These are phyloP conservation scores for Phrynosoma blainvillii DNA, from an alignment of 2,113 vertebrate genomes.

Conservation along the genomic window DNA sequence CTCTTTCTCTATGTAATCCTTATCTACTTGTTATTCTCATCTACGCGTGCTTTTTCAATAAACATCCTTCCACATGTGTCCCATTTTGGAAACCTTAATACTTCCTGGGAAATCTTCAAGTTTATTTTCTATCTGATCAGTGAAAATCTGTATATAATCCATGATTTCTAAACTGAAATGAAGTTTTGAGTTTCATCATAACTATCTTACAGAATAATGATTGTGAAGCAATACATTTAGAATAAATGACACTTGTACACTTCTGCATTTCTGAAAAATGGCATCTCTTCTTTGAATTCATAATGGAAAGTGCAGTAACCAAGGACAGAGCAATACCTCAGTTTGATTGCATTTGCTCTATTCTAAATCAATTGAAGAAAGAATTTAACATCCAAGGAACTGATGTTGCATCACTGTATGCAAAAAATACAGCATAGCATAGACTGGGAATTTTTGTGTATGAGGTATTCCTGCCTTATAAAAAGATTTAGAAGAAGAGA, in stretches of 20 bases:
- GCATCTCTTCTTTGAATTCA: conserved; percentile 57
- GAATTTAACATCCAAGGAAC: conserved; percentile 55
- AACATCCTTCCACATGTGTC: conserved; percentile 32
- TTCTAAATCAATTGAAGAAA: conserved; percentile 52
- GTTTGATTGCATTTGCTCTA: conserved; percentile 34
- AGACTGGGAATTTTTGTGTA: conserved; percentile 55
- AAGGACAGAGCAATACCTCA: conserved; percentile 12
- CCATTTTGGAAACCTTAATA: neutral
- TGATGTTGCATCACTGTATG: conserved; percentile 63
- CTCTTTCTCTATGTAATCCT: neutral
- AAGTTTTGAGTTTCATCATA: conserved; percentile 37
- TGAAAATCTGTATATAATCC: conserved; percentile 39
- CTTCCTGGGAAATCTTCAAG: neutral
- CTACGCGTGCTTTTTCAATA: conserved; percentile 11
- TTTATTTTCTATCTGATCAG: conserved; percentile 36
- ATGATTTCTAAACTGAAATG: conserved; percentile 38
- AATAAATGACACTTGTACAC: conserved; percentile 36
- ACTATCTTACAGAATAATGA: conserved; percentile 15
- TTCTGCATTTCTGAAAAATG: conserved; percentile 56
- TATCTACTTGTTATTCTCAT: neutral
- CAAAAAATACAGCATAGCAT: conserved; percentile 58
- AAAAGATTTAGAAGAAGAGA: conserved; percentile 46
- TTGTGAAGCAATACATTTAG: conserved; percentile 53
- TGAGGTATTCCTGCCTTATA: conserved; percentile 24
- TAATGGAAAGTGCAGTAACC: conserved; percentile 50